A percentile compares a stretch with the other conserved stretches of the same genome.
Evolutionary conservation across 2,113 vertebrate genomes (phyloP).

Genomic region (Oryzias curvinotus): DNA sequence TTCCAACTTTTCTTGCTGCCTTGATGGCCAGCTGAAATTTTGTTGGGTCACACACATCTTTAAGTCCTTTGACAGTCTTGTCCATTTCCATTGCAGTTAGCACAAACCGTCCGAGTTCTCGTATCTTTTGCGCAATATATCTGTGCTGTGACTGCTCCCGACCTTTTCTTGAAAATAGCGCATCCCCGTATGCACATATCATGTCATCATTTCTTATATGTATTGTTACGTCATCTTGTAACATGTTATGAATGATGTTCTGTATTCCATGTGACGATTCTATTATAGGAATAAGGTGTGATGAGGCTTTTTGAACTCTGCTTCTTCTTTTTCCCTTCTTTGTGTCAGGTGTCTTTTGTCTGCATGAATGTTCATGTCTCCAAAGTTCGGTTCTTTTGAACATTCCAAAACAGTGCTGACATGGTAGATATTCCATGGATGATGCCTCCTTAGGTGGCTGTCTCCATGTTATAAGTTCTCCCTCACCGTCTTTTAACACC

Average conservation of each 20-base stretch:
- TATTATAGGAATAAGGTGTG: background rate
- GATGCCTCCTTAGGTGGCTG: background rate
- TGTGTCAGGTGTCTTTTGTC: background rate
- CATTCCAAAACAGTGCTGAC: background rate
- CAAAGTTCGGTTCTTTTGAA: background rate
- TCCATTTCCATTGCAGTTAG: background rate
- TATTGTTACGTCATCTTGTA: background rate
- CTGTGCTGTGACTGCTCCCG: background rate
- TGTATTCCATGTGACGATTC: background rate
- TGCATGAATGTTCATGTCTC: background rate
- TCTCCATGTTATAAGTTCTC: background rate
- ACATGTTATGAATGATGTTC: background rate
- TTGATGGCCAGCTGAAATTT: background rate
- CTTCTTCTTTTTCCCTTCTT: background rate
- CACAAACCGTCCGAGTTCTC: background rate
- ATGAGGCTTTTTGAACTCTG: conserved; percentile 1
- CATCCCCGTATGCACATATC: background rate
- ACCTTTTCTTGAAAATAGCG: background rate
- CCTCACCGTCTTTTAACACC: background rate
- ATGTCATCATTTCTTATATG: background rate
- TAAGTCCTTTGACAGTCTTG: background rate
- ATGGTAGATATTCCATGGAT: background rate
- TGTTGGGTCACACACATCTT: background rate
- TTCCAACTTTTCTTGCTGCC: background rate
- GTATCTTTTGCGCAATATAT: background rate